Percentiles rank a stretch among this genome's conserved stretches.
These are phyloP conservation scores for Orycteropus afer DNA, from an alignment of 2,113 vertebrate species.

Conservation along the genomic window DNA sequence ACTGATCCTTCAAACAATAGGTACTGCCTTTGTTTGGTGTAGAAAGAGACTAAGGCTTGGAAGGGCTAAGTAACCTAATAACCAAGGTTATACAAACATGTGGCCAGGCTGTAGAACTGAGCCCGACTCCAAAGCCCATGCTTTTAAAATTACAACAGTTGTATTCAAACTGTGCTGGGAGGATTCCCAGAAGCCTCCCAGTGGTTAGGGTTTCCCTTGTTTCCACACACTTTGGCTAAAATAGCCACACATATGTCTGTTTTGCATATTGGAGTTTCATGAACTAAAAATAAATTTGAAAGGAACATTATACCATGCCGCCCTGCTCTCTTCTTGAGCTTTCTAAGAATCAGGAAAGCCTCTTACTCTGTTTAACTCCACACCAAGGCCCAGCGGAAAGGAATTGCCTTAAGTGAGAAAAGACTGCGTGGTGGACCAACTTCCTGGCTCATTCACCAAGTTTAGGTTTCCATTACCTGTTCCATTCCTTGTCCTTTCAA, in stretches of 20 bases:
- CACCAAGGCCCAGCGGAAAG: not conserved
- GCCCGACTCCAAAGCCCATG: not conserved
- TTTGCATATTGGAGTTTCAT: constrained; percentile 43
- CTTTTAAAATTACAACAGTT: constrained; percentile 32
- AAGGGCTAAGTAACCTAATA: constrained; percentile 11
- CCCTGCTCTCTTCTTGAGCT: not conserved
- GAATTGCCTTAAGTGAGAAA: not conserved
- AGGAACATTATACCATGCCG: constrained; percentile 20
- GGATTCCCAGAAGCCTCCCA: constrained; percentile 23
- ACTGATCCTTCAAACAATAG: not conserved
- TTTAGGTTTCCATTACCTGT: constrained; percentile 21
- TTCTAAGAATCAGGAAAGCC: constrained; percentile 30
- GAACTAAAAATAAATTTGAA: constrained; percentile 60
- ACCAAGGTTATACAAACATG: not conserved
- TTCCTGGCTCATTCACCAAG: not conserved
- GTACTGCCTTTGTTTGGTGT: not conserved
- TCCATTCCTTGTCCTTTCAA: constrained; percentile 5
- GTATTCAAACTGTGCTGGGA: not conserved
- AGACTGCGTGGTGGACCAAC: not conserved
- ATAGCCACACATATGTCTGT: constrained; percentile 47
- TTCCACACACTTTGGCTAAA: constrained; percentile 32
- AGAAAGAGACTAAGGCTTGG: not conserved
- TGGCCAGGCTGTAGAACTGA: not conserved
- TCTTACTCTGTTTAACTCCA: not conserved
- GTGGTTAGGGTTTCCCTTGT: constrained; percentile 18